Evolutionary conservation across 1,140 invertebrate genomes (phyloP), one percentile per base, ranked within the genome.

Genomic region (Drosophila santomea): DNA sequence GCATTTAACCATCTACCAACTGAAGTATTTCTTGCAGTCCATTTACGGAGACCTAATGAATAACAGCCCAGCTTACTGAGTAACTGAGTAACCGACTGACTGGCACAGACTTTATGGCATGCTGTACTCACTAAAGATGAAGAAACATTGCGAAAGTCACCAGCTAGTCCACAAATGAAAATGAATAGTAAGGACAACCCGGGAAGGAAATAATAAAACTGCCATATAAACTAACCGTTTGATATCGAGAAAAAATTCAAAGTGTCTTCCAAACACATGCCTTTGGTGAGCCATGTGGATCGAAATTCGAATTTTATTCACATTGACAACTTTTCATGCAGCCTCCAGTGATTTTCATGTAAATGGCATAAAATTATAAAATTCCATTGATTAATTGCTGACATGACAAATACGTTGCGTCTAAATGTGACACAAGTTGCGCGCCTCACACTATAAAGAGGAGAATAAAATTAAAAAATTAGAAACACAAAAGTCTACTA

Each of bases 401-500:
- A 84, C 81, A 85, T 86, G 81, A 84, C 80, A 84, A 84, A 84
- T 84, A 85, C 81, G 77, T 54, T 85, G 73, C 68, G 47, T 77
- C 74, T 82, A 86, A 86, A 86, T 86, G 82, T 82, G 83, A 86
- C 78, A 85, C 78, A 85, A 81, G 81, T 72, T 74, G 69, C 45
- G 57, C 48, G 57, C 56, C 63, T 44, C 73, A 44, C 66, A 66
- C 48, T 67, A 56, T 32, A 39, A 59, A 45, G 39, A 67, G 59
- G 58, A 36, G 55, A 69, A 77, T 54, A 77, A 43, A 74, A 51
- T 67, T 54, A 79, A 25, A 54, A 35, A 60, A 43, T 10, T 23
- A 32, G 41, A 58, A 51, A 48, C 17, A 35, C 57, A 67, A 56
- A 52, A 64, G 62, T 56, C 54, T 68, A 47, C 51, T 57, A 71